A percentile compares a stretch with the other conserved stretches of the same genome.
phyloP scores from a whole-genome alignment of 92 coral and sea anemone species.

The Heteractis magnifica region DNA sequence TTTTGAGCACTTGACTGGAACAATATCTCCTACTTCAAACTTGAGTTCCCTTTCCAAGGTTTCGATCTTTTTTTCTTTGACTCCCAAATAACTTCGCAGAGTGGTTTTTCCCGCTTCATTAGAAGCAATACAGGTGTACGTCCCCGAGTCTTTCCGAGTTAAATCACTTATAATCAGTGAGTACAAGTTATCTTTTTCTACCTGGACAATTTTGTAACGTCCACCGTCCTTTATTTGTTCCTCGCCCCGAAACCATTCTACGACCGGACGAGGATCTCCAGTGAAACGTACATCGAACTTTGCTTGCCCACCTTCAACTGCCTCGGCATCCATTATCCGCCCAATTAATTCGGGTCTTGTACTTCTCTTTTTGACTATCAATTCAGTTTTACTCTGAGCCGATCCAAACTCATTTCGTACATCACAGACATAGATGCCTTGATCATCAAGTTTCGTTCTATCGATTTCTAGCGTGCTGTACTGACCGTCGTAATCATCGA shows the following conservation, averaged over 20 bases:
- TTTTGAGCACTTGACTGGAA: slow-evolving; percentile 57
- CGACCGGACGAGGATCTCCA: slow-evolving; percentile 64
- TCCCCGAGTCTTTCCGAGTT: slow-evolving; percentile 62
- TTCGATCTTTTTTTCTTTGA: slow-evolving; percentile 55
- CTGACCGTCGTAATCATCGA: slow-evolving; percentile 57
- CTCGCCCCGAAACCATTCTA: slow-evolving; percentile 69
- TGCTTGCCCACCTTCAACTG: slow-evolving; percentile 74
- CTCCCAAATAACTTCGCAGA: slow-evolving; percentile 55
- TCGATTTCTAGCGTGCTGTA: slow-evolving; percentile 56
- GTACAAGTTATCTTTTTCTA: slow-evolving; percentile 45
- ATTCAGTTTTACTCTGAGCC: slow-evolving; percentile 62
- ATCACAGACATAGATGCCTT: slow-evolving; percentile 75
- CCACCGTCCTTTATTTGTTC: slow-evolving; percentile 53
- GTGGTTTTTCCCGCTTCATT: slow-evolving; percentile 76
- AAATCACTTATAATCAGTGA: slow-evolving; percentile 50
- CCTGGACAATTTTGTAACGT: slow-evolving; percentile 39
- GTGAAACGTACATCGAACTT: slow-evolving; percentile 73
- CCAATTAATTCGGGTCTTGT: slow-evolving; percentile 73
- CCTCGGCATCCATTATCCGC: slow-evolving; percentile 67
- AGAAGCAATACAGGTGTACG: slow-evolving; percentile 76
- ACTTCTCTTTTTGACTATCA: slow-evolving; percentile 67
- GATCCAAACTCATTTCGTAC: slow-evolving; percentile 68
- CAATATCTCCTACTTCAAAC: slow-evolving; percentile 58
- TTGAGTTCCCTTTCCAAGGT: slow-evolving; percentile 31
- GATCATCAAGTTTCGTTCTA: slow-evolving; percentile 67